Percentiles rank a stretch among this genome's conserved stretches.
phyloP scores from a whole-genome alignment of 2,113 vertebrate species.

The Bubalus kerabau region DNA sequence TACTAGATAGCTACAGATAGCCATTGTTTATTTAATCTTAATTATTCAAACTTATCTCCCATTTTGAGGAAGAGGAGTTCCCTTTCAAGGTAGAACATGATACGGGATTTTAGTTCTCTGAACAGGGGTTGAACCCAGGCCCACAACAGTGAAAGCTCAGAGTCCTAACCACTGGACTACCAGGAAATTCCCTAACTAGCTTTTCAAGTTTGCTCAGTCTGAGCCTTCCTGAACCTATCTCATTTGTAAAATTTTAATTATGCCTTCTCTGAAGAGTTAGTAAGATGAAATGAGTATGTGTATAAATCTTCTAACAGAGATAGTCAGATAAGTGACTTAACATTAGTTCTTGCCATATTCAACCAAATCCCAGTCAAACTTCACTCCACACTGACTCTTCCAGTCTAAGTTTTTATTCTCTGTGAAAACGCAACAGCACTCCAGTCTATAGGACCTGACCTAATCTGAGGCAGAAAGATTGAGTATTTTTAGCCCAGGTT shows the following conservation, averaged over 20 bases:
- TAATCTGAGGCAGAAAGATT: neutral
- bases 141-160: neutral
- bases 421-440: neutral
- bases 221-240: neutral
- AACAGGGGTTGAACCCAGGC: neutral
- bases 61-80: neutral
- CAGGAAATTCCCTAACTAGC: neutral
- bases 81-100: neutral
- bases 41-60: neutral
- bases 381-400: neutral
- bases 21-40: constrained; percentile 28
- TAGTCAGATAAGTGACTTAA: neutral
- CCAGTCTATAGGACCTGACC: neutral
- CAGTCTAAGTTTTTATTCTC: constrained; percentile 18
- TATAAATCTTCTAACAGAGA: neutral
- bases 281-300: neutral
- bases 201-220: neutral
- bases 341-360: neutral
- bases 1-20: neutral
- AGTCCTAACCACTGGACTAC: neutral
- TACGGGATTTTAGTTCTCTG: neutral
- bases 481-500: neutral
- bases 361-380: neutral
- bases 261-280: neutral
- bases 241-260: constrained; percentile 5